Evolutionary conservation across 2,888 invertebrate species (phyloP).

Genomic region (Drosophila paucipuncta): DNA sequence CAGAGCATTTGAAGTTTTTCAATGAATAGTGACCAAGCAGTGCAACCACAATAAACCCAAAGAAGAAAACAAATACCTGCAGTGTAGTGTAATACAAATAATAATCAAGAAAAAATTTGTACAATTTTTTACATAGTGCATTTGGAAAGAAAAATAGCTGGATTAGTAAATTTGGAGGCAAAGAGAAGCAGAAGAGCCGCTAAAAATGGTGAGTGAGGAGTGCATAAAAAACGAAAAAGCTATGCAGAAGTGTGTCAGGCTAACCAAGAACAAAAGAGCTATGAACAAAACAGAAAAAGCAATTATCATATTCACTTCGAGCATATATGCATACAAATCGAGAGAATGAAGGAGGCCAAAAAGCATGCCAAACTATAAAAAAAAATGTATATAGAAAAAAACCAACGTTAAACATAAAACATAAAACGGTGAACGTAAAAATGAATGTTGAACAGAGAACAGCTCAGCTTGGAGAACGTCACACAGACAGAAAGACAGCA

Average conservation of each 20-base stretch:
- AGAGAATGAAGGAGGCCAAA: conserved; percentile 16
- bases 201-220: conserved; percentile 70
- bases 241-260: conserved; percentile 64
- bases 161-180: neutral
- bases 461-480: conserved; percentile 46
- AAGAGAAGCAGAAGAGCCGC: conserved; percentile 12
- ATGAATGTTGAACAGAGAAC: conserved; percentile 60
- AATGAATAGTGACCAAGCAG: conserved; percentile 17
- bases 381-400: neutral
- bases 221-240: conserved; percentile 9
- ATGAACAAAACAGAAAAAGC: conserved; percentile 42
- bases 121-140: conserved; percentile 22
- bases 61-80: conserved; percentile 6
- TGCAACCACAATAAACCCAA: conserved; percentile 7
- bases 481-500: conserved; percentile 12
- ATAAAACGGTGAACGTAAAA: conserved; percentile 67
- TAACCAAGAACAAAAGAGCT: conserved; percentile 30
- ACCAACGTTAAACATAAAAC: neutral
- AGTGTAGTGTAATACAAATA: conserved; percentile 15
- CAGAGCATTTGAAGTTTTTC: conserved; percentile 12
- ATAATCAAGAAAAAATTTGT: conserved; percentile 1
- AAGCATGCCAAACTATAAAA: conserved; percentile 61
- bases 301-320: conserved; percentile 61
- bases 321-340: conserved; percentile 21
- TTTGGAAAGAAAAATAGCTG: neutral